Percentiles rank a stretch among this genome's conserved stretches.
phyloP scores from a whole-genome alignment of 1,140 invertebrate species.

The Chionoecetes opilio region DNA sequence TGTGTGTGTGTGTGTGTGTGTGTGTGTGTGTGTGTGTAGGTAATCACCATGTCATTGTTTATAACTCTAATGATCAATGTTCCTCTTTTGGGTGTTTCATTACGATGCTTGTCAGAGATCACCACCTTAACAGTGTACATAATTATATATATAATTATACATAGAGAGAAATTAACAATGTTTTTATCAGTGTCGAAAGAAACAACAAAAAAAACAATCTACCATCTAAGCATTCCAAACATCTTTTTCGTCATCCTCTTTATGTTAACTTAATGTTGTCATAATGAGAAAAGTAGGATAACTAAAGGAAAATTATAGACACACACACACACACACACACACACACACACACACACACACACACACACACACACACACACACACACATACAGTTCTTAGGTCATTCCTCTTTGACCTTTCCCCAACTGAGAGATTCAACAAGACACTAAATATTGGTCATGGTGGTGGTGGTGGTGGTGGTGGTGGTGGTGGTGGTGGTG shows the following conservation, averaged over 20 bases:
- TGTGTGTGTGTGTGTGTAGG: not conserved
- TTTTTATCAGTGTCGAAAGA: too few relatives aligned
- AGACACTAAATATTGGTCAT: not conserved
- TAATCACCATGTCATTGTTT: not conserved
- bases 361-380: slow-evolving; percentile 35
- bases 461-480: not conserved
- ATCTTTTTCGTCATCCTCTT: too few relatives aligned
- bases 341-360: slow-evolving; percentile 34
- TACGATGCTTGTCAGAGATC: not conserved
- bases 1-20: not conserved
- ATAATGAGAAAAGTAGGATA: not conserved
- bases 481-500: not conserved
- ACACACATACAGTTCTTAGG: not conserved
- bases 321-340: not conserved
- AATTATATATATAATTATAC: too few relatives aligned
- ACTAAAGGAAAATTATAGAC: not conserved
- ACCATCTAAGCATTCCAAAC: too few relatives aligned
- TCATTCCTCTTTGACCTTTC: not conserved
- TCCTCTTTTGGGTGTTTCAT: not conserved
- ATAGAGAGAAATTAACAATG: too few relatives aligned
- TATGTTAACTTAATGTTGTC: not conserved
- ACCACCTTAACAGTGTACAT: too few relatives aligned
- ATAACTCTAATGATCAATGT: not conserved
- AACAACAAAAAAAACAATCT: too few relatives aligned
- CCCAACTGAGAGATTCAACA: not conserved